A percentile compares a stretch with the other conserved stretches of the same genome.
Evolutionary conservation across 2,113 vertebrate genomes (phyloP).

Genomic region (Boulengeromyrus knoepffleri): DNA sequence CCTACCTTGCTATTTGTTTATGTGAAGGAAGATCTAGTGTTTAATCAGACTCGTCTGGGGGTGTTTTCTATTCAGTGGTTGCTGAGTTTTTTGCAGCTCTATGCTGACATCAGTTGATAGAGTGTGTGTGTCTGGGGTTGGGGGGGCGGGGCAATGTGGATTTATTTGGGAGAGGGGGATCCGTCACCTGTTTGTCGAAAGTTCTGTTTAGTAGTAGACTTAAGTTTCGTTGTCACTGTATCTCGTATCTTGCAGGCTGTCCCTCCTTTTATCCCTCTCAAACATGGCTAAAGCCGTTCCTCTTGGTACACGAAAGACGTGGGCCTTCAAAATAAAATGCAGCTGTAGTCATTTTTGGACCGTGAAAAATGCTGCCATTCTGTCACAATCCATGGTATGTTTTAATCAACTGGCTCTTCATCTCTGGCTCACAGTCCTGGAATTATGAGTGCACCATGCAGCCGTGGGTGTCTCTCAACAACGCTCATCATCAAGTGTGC

Average conservation of each 20-base stretch:
- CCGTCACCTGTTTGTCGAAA: not conserved
- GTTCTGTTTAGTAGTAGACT: not conserved
- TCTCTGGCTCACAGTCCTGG: not conserved
- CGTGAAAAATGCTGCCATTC: not conserved
- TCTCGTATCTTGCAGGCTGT: not conserved
- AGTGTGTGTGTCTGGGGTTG: not conserved
- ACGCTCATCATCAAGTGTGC: not conserved
- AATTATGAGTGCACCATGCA: not conserved
- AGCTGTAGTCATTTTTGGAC: not conserved
- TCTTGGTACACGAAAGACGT: not conserved
- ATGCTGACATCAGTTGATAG: not conserved
- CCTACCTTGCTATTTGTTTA: not conserved
- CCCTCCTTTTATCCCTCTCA: not conserved
- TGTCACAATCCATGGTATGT: not conserved
- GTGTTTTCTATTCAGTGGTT: not conserved
- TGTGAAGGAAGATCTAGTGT: not conserved
- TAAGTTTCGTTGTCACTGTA: not conserved
- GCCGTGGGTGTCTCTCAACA: not conserved
- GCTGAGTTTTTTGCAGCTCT: not conserved
- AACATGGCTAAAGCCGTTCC: not conserved
- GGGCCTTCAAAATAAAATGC: not conserved
- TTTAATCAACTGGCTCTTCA: not conserved
- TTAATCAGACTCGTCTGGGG: not conserved
- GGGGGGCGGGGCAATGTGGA: not conserved
- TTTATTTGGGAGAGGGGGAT: not conserved